Evolutionary conservation across 2,888 invertebrate species (phyloP), one percentile per base, ranked within the genome.

Genomic region (Pyrocoelia pectoralis): DNA sequence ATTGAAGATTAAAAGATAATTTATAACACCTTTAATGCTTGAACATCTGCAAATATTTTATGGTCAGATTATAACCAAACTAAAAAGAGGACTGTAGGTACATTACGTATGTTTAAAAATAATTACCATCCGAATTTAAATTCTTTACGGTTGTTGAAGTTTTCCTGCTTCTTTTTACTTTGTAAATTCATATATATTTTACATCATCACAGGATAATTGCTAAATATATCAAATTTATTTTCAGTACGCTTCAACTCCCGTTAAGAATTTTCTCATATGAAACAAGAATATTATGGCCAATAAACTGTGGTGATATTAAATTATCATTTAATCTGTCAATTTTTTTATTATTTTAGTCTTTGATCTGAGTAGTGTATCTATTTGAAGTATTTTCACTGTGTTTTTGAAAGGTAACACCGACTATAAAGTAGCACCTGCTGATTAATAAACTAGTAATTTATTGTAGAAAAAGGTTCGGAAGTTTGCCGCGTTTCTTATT

Each of bases 1-100:
- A 46, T 46, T 15, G 10, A 46, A 18, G 46, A 17, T 46, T 46
- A 17, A 46, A 17, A 46, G 18, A 24, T 46, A 17, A 46, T 46
- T 46, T 46, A 46, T 46, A 5, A 18, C 46, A 17, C 8, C 8
- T 46, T 17, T 4, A 46, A 10, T 17, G n/a, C 15, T n/a, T 17
- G 15, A 18, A 15, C 46, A 18, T 46, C 46, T 46, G 46, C 17
- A 46, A 46, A 18, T 46, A 46, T 17, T 46, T 46, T 46, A 46
- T 18, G 18, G n/a, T n/a, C 17, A 46, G 3, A 46, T 46, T 46
- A 46, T 46, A 17, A 17, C 15, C 6, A 46, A 43, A 15, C n/a
- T n/a, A 9, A 12, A 12, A 43, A 15, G 13, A 13, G 12, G 15
- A 43, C 12, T 43, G 10, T 43, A n/a, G n/a, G 14, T 3, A 43